Evolutionary conservation across 2,888 invertebrate species (phyloP).

Genomic region (Callimorpha dominula): DNA sequence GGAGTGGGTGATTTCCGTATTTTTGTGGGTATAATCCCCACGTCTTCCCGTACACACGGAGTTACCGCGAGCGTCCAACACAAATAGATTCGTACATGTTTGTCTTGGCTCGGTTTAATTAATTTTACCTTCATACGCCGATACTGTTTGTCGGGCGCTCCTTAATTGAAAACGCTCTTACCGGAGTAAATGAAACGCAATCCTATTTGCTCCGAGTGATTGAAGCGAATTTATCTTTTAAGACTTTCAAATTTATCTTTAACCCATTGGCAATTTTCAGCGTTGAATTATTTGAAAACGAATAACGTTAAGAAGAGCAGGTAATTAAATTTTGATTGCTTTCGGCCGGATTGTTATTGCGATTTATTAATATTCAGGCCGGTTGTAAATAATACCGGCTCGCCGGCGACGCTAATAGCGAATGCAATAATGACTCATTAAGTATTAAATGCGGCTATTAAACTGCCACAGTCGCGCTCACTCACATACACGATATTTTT

Average conservation of each 20-base stretch:
- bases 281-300: constrained; percentile 67
- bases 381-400: constrained; percentile 72
- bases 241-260: constrained; percentile 83
- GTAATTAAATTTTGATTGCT: constrained; percentile 83
- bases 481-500: constrained; percentile 40
- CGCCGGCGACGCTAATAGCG: constrained; percentile 73
- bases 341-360: constrained; percentile 74
- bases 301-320: constrained; percentile 65
- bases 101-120: constrained; percentile 85
- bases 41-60: constrained; percentile 55
- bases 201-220: constrained; percentile 85
- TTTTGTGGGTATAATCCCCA: constrained; percentile 55
- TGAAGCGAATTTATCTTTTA: constrained; percentile 85
- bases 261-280: constrained; percentile 65
- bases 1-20: constrained; percentile 48
- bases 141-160: constrained; percentile 84
- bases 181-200: constrained; percentile 84
- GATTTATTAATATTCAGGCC: constrained; percentile 78
- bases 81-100: constrained; percentile 84
- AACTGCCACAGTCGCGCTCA: constrained; percentile 51
- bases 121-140: constrained; percentile 87
- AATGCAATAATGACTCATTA: constrained; percentile 78
- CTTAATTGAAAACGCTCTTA: constrained; percentile 86
- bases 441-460: constrained; percentile 74
- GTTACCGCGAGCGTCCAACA: constrained; percentile 74